Percentiles rank a stretch among this genome's conserved stretches.
Conservation (phyloP, 2,797 vertebrate genomes). For the Cheirogaleus major region DNA sequence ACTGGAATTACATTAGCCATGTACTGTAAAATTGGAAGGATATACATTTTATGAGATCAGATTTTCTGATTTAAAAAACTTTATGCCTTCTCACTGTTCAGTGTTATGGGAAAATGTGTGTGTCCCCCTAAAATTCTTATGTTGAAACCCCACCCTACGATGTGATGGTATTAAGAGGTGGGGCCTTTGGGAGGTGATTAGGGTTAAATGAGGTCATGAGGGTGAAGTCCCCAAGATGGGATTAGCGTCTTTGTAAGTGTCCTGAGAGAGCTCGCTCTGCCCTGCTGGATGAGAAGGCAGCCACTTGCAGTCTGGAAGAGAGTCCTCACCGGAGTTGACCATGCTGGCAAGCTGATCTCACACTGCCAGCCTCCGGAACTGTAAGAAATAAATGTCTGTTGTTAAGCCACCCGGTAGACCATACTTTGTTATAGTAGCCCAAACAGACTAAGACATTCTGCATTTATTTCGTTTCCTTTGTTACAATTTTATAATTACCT, state of each 20-base stretch:
- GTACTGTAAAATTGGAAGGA: not conserved
- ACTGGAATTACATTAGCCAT: not conserved
- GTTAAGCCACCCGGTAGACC: not conserved
- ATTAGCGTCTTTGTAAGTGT: not conserved
- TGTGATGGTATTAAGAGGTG: no score
- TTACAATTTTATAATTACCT: not conserved
- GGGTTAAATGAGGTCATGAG: no score
- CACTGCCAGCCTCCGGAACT: not conserved
- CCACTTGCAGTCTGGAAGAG: not conserved
- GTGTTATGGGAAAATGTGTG: not conserved
- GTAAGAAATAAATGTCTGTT: not conserved
- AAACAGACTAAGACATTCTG: not conserved
- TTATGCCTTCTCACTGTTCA: not conserved
- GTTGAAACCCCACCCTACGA: not conserved
- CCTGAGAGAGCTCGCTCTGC: not conserved
- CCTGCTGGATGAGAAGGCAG: not conserved
- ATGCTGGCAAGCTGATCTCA: not conserved
- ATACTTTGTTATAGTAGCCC: not conserved
- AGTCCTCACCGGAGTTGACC: not conserved
- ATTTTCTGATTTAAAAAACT: not conserved
- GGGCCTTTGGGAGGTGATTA: no score
- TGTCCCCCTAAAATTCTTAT: not conserved
- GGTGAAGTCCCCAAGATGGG: no score
- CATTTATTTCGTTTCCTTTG: not conserved
- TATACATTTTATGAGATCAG: not conserved